phyloP scores from a whole-genome alignment of 1,140 invertebrate genomes.

The Drosophila takahashii region DNA sequence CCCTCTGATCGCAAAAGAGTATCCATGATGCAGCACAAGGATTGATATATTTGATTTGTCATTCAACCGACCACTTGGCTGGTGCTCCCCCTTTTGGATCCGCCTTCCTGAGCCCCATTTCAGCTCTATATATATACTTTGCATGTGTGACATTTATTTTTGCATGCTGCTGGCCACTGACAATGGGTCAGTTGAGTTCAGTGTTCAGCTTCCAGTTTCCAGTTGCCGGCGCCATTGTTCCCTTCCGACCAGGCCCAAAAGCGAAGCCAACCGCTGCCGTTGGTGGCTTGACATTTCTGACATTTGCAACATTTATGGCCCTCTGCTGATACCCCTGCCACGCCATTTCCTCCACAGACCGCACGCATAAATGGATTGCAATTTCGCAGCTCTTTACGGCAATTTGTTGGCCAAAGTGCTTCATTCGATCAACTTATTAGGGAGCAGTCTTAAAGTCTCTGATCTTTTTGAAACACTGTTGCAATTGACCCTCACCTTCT shows the following conservation, averaged over 20 bases:
- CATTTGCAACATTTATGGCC: constrained; percentile 78
- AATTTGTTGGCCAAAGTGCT: constrained; percentile 42
- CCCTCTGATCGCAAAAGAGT: no score
- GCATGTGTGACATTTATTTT: constrained; percentile 78
- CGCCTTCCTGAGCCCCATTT: constrained; percentile 51
- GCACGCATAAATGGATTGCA: constrained; percentile 52
- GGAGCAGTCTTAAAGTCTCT: background rate
- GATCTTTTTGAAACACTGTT: constrained; percentile 12
- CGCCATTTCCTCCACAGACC: constrained; percentile 6
- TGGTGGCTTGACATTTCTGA: constrained; percentile 79
- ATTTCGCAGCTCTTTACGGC: constrained; percentile 59
- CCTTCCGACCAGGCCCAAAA: constrained; percentile 40
- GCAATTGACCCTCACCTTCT: constrained; percentile 29
- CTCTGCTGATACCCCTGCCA: constrained; percentile 56
- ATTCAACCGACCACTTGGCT: constrained; percentile 48
- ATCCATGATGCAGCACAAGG: background rate
- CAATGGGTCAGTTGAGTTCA: constrained; percentile 38
- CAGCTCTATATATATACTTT: constrained; percentile 75
- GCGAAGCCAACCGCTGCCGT: constrained; percentile 53
- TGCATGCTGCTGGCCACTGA: constrained; percentile 51
- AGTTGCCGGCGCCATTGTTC: constrained; percentile 41
- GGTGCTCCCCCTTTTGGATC: background rate
- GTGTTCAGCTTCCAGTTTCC: constrained; percentile 17
- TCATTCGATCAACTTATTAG: constrained; percentile 33
- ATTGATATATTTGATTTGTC: constrained; percentile 63